phyloP scores from a whole-genome alignment of 2,113 vertebrate species.

The Cottus gobio region DNA sequence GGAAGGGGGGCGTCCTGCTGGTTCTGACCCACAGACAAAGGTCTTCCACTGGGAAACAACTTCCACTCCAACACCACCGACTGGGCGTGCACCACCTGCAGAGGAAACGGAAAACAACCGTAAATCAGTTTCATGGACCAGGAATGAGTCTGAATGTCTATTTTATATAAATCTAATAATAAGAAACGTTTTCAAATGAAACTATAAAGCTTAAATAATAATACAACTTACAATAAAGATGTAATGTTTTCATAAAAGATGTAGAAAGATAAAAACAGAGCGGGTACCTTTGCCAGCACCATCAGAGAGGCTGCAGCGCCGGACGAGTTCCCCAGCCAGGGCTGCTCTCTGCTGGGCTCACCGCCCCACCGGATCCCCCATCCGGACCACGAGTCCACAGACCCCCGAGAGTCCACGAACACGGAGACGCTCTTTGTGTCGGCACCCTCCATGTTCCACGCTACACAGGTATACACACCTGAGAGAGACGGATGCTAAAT shows the following conservation, averaged over 20 bases:
- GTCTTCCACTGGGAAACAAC: slow-evolving; percentile 55
- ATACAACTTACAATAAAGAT: no score
- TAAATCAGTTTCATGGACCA: background rate
- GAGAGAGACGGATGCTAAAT: background rate
- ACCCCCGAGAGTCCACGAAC: slow-evolving; percentile 70
- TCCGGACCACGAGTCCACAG: slow-evolving; percentile 31
- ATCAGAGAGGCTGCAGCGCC: slow-evolving; percentile 73
- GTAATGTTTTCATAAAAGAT: no score
- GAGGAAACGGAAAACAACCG: background rate
- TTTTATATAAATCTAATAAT: background rate
- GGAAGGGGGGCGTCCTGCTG: slow-evolving; percentile 42
- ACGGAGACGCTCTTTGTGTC: slow-evolving; percentile 83
- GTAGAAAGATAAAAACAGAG: no score
- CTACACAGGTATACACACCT: slow-evolving; percentile 87
- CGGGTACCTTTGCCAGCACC: slow-evolving; percentile 79
- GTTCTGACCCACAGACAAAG: slow-evolving; percentile 47
- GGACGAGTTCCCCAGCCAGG: slow-evolving; percentile 45
- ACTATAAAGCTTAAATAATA: background rate
- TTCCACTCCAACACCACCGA: slow-evolving; percentile 87
- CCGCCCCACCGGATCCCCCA: background rate
- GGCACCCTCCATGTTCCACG: slow-evolving; percentile 84
- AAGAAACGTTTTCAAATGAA: background rate
- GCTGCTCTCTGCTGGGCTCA: slow-evolving; percentile 39
- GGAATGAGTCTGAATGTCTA: no score
- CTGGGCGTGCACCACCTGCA: slow-evolving; percentile 82